A percentile compares a stretch with the other conserved stretches of the same genome.
phyloP scores from a whole-genome alignment of 2,888 invertebrate species.

The Cantharis rufa region DNA sequence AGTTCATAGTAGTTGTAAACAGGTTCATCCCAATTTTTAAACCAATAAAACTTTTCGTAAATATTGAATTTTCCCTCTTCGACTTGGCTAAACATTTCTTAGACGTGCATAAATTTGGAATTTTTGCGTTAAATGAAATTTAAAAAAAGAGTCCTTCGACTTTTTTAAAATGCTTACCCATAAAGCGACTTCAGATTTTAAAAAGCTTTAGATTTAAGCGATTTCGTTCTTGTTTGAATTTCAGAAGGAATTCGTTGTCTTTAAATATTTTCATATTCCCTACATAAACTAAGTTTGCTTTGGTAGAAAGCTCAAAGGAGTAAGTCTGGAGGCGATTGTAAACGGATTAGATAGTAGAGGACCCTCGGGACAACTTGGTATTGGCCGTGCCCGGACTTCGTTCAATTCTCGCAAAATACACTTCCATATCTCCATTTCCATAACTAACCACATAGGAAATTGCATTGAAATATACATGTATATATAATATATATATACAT shows the following conservation, averaged over 20 bases:
- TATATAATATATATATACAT: no score
- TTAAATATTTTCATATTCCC: conserved; percentile 30
- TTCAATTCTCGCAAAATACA: conserved; percentile 22
- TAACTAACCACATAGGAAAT: conserved; percentile 33
- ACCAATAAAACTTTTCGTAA: not conserved
- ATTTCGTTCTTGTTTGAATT: conserved; percentile 14
- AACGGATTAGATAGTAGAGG: conserved; percentile 31
- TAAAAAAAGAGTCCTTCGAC: not conserved
- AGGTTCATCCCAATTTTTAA: not conserved
- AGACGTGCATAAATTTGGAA: not conserved
- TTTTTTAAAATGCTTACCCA: not conserved
- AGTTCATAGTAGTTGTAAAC: not conserved
- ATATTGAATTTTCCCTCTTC: not conserved
- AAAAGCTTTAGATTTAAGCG: conserved; percentile 1
- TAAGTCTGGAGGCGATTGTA: conserved; percentile 30
- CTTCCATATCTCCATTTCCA: conserved; percentile 32
- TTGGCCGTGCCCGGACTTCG: conserved; percentile 27
- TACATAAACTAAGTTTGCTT: conserved; percentile 28
- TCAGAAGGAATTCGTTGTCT: conserved; percentile 16
- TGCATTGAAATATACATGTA: conserved; percentile 30
- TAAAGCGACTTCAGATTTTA: not conserved
- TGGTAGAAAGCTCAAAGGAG: conserved; percentile 25
- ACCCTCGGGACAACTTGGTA: conserved; percentile 28
- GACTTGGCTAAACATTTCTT: not conserved
- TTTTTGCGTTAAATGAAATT: not conserved